Evolutionary conservation across 2,797 vertebrate genomes (phyloP).

Genomic region (Muscicapa striata): DNA sequence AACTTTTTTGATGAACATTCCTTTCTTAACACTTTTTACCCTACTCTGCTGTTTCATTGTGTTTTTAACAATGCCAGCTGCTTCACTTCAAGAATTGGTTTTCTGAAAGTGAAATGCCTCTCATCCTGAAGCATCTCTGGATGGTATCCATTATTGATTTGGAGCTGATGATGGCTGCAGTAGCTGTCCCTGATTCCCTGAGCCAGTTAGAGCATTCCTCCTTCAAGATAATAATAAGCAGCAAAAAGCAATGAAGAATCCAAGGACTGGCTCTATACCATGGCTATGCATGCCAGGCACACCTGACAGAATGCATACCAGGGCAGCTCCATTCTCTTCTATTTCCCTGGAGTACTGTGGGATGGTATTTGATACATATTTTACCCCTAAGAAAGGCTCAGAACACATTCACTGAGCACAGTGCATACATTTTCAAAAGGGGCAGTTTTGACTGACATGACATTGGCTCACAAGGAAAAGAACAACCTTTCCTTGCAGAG

Average conservation of each 20-base stretch:
- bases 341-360: background rate
- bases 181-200: background rate
- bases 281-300: background rate
- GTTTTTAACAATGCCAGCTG: background rate
- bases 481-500: background rate
- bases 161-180: constrained; percentile 5
- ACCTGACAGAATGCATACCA: background rate
- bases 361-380: background rate
- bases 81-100: background rate
- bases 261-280: background rate
- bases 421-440: background rate
- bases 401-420: background rate
- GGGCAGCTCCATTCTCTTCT: background rate
- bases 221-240: constrained; percentile 4
- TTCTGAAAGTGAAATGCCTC: constrained; percentile 36
- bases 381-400: background rate
- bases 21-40: background rate
- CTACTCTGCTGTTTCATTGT: background rate
- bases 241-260: constrained; percentile 12
- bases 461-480: background rate
- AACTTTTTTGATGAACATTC: background rate
- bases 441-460: background rate
- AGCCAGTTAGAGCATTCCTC: background rate
- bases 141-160: constrained; percentile 33
- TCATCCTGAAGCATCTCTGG: constrained; percentile 24